Conservation (phyloP, 1,140 invertebrate genomes). For the Goniozus legneri region DNA sequence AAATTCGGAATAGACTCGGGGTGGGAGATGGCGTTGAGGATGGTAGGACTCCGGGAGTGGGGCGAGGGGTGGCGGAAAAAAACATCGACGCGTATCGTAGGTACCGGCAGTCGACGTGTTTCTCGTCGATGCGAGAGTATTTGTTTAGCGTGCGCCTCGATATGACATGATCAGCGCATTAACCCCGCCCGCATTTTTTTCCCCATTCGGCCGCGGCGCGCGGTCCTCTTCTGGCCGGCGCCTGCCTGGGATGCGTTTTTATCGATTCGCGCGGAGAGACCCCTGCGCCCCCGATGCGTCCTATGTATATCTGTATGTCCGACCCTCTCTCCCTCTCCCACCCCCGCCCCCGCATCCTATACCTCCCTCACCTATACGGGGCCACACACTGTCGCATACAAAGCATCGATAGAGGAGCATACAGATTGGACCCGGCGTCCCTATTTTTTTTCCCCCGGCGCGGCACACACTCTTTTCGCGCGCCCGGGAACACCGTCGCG, state of each 20-base stretch:
- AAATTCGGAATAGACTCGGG: background rate
- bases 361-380: constrained; percentile 17
- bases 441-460: constrained; percentile 42
- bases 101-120: constrained; percentile 26
- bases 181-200: constrained; percentile 50
- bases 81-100: constrained; percentile 21
- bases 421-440: constrained; percentile 52
- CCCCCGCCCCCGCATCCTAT: constrained; percentile 10
- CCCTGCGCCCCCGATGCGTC: constrained; percentile 40
- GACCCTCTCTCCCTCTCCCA: constrained; percentile 11
- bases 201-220: too few relatives aligned
- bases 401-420: constrained; percentile 51
- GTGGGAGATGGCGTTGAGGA: background rate
- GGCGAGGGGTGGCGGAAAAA: constrained; percentile 17
- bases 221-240: constrained; percentile 48
- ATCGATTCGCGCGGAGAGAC: constrained; percentile 53
- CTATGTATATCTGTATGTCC: constrained; percentile 34
- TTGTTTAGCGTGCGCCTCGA: constrained; percentile 47
- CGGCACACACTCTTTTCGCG: constrained; percentile 3
- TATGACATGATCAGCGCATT: constrained; percentile 55
- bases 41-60: background rate
- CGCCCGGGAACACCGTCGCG: constrained; percentile 23
- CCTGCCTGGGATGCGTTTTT: constrained; percentile 57
- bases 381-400: constrained; percentile 37
- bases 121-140: constrained; percentile 23